These are phyloP conservation scores for Aurelia sp. DNA, from an alignment of 30 jellyfish, hydroid and myxozoan genomes.

Conservation along the genomic window DNA sequence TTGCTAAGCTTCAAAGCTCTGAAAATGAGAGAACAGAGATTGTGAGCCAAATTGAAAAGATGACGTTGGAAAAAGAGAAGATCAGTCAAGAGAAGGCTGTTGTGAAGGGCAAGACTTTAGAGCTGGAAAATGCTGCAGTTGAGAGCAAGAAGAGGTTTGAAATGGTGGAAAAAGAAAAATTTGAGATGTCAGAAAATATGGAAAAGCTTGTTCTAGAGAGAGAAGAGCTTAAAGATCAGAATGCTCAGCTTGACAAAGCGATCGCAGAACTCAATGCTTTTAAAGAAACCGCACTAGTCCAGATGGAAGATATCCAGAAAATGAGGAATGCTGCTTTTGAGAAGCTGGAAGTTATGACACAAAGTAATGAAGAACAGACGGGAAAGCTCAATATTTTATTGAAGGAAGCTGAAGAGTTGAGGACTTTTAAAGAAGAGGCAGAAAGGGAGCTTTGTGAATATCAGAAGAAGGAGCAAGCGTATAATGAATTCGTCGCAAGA, in stretches of 20 bases:
- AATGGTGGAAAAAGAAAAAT: not conserved
- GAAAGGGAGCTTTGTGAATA: no score
- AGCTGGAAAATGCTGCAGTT: slow-evolving; percentile 34
- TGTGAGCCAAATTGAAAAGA: slow-evolving; percentile 1
- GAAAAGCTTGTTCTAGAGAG: not conserved
- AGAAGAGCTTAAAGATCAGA: not conserved
- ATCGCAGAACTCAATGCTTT: not conserved
- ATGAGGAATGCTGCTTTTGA: not conserved
- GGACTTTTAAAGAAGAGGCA: no score
- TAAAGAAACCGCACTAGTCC: not conserved
- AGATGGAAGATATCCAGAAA: not conserved
- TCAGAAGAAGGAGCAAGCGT: no score
- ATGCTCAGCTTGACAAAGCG: not conserved
- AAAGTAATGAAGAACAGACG: no score
- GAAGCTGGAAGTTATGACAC: no score
- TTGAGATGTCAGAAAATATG: not conserved
- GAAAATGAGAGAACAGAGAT: slow-evolving; percentile 25
- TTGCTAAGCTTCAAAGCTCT: not conserved
- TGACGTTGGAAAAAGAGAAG: slow-evolving; percentile 2
- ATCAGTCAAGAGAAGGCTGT: not conserved
- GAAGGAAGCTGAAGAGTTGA: no score
- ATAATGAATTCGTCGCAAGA: no score
- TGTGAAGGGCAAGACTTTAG: slow-evolving; percentile 13
- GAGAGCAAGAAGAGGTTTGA: not conserved
- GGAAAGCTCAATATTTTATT: no score